These are phyloP conservation scores for Pterois miles DNA, from an alignment of 2,797 vertebrate genomes.

Conservation along the genomic window DNA sequence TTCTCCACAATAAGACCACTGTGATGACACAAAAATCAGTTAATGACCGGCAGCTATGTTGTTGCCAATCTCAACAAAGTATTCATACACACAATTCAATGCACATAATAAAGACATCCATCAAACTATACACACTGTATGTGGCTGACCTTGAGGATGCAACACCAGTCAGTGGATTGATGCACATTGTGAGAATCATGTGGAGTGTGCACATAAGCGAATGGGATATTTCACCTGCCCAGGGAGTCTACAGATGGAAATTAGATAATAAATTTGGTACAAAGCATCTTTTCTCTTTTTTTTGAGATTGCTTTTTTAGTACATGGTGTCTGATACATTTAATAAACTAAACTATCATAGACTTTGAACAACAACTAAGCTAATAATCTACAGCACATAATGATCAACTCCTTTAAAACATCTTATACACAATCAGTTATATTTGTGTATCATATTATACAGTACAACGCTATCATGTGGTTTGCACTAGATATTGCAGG, in stretches of 20 bases:
- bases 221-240: background rate
- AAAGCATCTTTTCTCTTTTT: no score
- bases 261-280: background rate
- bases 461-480: background rate
- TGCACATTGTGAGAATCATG: background rate
- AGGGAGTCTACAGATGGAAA: background rate
- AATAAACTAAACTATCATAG: background rate
- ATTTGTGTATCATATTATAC: background rate
- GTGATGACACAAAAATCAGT: background rate
- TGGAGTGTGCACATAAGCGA: background rate
- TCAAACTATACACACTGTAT: background rate
- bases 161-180: background rate
- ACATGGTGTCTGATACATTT: background rate
- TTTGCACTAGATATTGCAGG: background rate
- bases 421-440: fast-evolving
- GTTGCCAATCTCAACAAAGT: background rate
- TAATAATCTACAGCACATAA: background rate
- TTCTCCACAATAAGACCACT: slow-evolving; percentile 39
- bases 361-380: background rate
- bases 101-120: background rate
- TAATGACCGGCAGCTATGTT: background rate
- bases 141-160: background rate
- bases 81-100: background rate
- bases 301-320: background rate
- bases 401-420: background rate